Conservation (phyloP, 1,140 invertebrate genomes). For the Oncopodura yosiiana region DNA sequence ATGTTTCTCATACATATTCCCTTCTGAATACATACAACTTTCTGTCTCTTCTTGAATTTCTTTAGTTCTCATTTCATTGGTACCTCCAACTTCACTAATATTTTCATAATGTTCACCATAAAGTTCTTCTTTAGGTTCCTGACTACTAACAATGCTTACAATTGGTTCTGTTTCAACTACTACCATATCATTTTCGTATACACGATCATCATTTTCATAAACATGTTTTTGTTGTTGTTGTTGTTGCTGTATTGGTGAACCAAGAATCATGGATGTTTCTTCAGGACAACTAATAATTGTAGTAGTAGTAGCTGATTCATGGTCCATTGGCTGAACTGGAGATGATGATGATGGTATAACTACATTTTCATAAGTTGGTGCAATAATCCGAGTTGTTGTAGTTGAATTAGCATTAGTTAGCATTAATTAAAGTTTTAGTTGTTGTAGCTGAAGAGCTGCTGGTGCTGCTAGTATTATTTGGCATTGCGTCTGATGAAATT, state of each 20-base stretch:
- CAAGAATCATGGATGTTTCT: too few species aligned
- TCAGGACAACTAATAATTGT: neutral
- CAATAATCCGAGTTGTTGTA: neutral
- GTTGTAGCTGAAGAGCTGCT: neutral
- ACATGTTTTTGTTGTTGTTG: constrained; percentile 8
- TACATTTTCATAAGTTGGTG: constrained; percentile 6
- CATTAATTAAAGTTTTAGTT: too few species aligned
- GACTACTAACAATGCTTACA: neutral
- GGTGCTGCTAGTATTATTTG: neutral
- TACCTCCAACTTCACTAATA: constrained; percentile 15
- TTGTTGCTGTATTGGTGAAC: neutral
- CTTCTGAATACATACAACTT: too few species aligned
- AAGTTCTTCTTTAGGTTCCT: neutral
- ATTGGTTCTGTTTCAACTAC: neutral
- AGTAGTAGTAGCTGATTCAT: neutral
- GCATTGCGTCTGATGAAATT: neutral
- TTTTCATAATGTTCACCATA: constrained; percentile 27
- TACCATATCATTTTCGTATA: constrained; percentile 24
- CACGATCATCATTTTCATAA: constrained; percentile 24
- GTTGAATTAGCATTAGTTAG: too few species aligned
- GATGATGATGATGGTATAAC: too few species aligned
- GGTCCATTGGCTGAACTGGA: too few species aligned
- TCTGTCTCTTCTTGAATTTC: too few species aligned
- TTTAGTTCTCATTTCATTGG: neutral
- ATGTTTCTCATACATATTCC: constrained; percentile 9